Base-by-base conservation (phyloP, 2,797 vertebrate species). In the Spheniscus humboldti region DNA sequence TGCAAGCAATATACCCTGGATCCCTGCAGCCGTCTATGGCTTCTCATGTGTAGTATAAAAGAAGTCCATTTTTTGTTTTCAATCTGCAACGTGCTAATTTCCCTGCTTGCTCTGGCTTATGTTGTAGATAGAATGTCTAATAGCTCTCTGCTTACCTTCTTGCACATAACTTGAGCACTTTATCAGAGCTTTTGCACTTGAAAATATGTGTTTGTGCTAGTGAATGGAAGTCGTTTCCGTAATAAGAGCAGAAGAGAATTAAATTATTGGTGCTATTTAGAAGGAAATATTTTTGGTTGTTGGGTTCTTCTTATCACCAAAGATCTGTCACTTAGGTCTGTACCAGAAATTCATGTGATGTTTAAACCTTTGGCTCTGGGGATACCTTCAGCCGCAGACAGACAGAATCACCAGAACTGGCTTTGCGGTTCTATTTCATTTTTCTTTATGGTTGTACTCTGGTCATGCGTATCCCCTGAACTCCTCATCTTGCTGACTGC, bases 401-500 rank as follows among this genome's bases (percentile, higher is more conserved):
- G 87, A 37, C 41, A 86, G 66, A 68, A 68, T 52, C 60, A 59
- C 66, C 81, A 79, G 73, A 45, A 39, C 20, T 53, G 50, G 28
- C 45, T 87, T 59, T 73, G 88, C 2, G 24, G 83, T 68, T 90
- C 45, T 94, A 4, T 90, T 88, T 88, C 66, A 59, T 91, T 92
- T 96, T 94, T 68, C 90, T 85, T 96, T 93, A 86, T 30, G 35
- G 33, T 10, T 74, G n/a, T 79, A 18, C 81, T 85, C n/a, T 92
- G 92, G 47, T 93, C 72, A 2, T 74, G 52, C 78, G 72, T 62
- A 86, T 97, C 90, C 90, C 76, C 88, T 28, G 13, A 91, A 90
- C 84, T 89, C 81, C 88, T 91, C 93, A 27, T 92, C 90, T 41
- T 87, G 87, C 84, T 88, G 75, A 37, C 95, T 93, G 90, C 80